phyloP scores from a whole-genome alignment of 2,113 vertebrate genomes.

The Carassius gibelio region DNA sequence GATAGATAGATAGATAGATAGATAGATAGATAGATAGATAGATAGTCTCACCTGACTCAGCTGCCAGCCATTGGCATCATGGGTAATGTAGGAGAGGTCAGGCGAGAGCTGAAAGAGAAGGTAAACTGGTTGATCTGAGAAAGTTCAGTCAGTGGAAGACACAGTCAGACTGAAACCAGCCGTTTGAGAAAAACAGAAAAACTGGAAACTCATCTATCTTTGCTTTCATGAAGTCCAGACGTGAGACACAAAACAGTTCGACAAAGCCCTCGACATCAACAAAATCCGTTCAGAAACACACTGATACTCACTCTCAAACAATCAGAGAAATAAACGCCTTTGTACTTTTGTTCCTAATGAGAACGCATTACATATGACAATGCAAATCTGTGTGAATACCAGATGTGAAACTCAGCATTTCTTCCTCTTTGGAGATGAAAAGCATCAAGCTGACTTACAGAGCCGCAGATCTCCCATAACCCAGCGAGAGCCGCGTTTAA shows the following conservation, averaged over 20 bases:
- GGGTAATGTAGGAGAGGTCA: conserved; percentile 66
- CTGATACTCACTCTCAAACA: neutral
- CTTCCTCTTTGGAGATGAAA: conserved; percentile 28
- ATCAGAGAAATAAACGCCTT: neutral
- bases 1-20: neutral
- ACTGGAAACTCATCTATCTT: neutral
- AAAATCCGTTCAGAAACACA: neutral
- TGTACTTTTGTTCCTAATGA: neutral
- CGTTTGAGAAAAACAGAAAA: neutral
- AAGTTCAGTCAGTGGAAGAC: neutral
- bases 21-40: neutral
- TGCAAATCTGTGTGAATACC: neutral
- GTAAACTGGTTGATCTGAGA: conserved; percentile 1
- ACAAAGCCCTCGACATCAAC: neutral
- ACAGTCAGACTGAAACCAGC: conserved; percentile 29
- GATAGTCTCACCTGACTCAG: conserved; percentile 68
- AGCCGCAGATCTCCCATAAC: conserved; percentile 51
- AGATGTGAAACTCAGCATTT: neutral
- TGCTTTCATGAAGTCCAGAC: neutral
- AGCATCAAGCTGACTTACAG: conserved; percentile 61
- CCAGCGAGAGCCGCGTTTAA: conserved; percentile 24
- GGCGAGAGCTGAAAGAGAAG: conserved; percentile 65
- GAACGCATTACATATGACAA: neutral
- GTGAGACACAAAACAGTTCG: neutral
- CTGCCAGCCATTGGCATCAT: conserved; percentile 65